Evolutionary conservation across 1,140 invertebrate genomes (phyloP), one percentile per base, ranked within the genome.

Genomic region (Psilanteris sp.): DNA sequence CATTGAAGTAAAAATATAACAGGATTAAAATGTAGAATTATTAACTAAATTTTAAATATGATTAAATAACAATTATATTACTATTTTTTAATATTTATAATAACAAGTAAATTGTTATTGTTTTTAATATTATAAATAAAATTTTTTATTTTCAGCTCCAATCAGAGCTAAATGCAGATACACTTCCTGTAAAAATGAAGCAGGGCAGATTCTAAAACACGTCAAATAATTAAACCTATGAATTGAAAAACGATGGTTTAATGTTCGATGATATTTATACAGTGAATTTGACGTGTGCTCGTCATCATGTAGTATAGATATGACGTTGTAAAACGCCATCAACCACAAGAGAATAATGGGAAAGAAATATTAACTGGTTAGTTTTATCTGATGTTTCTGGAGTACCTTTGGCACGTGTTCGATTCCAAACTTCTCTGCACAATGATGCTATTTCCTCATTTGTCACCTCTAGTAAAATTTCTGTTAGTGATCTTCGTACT

Each of bases 381-480:
- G 78, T 83, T 81, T 77, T 85, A 86, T 83, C 81, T 61, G 83
- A 77, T 85, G 77, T 85, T 81, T 85, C 85, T 83, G 79, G 81
- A 80, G 83, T 92, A 93, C 92, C 92, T 93, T 93, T 93, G 80
- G 87, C 88, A 81, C 89, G 90, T 72, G 89, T 89, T 77, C 91
- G 90, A 79, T 89, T 90, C 81, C 91, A 90, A 75, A 93, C 91
- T 88, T 97, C 95, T 85, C 92, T 91, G 85, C 94, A 95, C 78
- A 97, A 91, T 71, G 89, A 88, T 75, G 91, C 85, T 82, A 98
- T 96, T 91, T 97, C 95, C 85, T 94, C 92, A 81, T 94, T 96
- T 7, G 97, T 98, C 74, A 97, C 96, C 81, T 97, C 96, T 52
- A 98, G 90, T 41, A 98, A 91, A 79, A 98, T 94, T 90, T 98